Evolutionary conservation across 53 echinoderm and acorn worm genomes (phyloP), one percentile per base, ranked within the genome.

Genomic region (Temnopleurus reevesii): DNA sequence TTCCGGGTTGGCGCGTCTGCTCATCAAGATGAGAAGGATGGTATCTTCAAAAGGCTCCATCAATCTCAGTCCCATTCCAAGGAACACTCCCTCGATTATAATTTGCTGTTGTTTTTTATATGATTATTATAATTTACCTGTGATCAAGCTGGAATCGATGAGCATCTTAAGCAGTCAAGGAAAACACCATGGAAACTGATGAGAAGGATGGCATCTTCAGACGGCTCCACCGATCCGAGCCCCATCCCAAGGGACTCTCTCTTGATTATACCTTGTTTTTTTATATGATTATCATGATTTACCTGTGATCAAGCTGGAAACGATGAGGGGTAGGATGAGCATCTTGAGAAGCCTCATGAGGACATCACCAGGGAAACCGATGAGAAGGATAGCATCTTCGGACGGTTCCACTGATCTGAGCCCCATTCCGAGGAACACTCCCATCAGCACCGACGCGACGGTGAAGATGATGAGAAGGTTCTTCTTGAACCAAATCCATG

Each of bases 221-320:
- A 92, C 5, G 97, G 97, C 12, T 97, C 49, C 33, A 91, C 93
- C 9, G 90, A 19, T 12, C 95, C 90, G 34, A 97, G 77, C 17
- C 92, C 71, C 29, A 97, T 60, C 26, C 97, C 97, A 12, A 97
- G 89, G n/a, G 95, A 76, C n/a, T n/a, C n/a, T n/a, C n/a, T n/a
- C n/a, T n/a, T n/a, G n/a, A n/a, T n/a, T n/a, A n/a, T n/a, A n/a
- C n/a, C n/a, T n/a, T n/a, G n/a, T n/a, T n/a, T n/a, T n/a, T n/a
- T n/a, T n/a, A n/a, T n/a, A n/a, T n/a, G n/a, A n/a, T n/a, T n/a
- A n/a, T n/a, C n/a, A n/a, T n/a, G n/a, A 6, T 83, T 92, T 61
- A 97, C 97, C 97, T 93, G 97, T 93, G 76, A 97, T 97, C 54
- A 97, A 90, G 87, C 97, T 97, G 23, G 95, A 89, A 41, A 94